Conservation (phyloP, 2,113 vertebrate genomes). For the Polyodon spathula region DNA sequence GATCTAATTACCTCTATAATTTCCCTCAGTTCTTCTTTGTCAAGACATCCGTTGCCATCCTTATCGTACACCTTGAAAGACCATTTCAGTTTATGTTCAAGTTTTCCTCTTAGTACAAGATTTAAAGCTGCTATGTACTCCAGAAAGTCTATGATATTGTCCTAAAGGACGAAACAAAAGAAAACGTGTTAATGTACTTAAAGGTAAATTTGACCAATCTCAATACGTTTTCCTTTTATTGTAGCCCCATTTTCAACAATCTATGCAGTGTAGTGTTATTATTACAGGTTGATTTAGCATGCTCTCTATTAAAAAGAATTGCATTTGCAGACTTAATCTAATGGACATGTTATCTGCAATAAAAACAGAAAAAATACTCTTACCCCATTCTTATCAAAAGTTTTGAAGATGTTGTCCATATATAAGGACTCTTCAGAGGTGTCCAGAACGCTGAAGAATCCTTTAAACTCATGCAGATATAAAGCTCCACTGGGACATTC, state of each 20-base stretch:
- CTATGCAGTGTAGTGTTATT: too few relatives aligned
- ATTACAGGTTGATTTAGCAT: too few relatives aligned
- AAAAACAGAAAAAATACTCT: constrained; percentile 5
- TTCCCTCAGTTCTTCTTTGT: constrained; percentile 29
- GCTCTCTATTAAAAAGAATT: too few relatives aligned
- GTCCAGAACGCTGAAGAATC: constrained; percentile 33
- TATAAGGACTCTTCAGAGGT: constrained; percentile 28
- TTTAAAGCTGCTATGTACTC: constrained; percentile 40
- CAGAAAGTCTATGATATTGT: constrained; percentile 40
- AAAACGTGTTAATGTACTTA: background rate
- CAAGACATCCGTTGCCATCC: constrained; percentile 35
- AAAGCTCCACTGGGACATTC: constrained; percentile 37
- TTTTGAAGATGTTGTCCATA: constrained; percentile 35
- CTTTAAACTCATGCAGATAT: constrained; percentile 38
- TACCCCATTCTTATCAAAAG: constrained; percentile 40
- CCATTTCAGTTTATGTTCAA: constrained; percentile 43
- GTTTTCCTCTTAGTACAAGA: constrained; percentile 36
- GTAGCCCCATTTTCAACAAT: too few relatives aligned
- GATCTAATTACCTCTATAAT: constrained; percentile 30
- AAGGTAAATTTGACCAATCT: too few relatives aligned
- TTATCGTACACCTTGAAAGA: constrained; percentile 44
- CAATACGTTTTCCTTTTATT: too few relatives aligned
- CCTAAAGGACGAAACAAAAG: constrained; percentile 23
- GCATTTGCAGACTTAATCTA: too few relatives aligned
- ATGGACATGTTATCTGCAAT: too few relatives aligned